Conservation (phyloP, 1,140 invertebrate species). For the Maconellicoccus hirsutus region DNA sequence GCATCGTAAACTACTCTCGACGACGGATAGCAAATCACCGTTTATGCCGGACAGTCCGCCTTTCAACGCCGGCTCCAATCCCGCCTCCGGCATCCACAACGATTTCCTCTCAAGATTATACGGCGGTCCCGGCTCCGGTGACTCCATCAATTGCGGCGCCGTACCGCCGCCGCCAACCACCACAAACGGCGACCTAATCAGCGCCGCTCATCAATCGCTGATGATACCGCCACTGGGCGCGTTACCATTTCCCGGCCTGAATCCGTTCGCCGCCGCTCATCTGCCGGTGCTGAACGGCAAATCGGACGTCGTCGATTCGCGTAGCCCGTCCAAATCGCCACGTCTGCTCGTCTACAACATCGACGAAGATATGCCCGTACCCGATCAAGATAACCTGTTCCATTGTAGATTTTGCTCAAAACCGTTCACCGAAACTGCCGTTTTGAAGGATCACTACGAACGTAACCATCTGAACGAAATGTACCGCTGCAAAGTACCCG, state of each 20-base stretch:
- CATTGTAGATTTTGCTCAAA: slow-evolving; percentile 53
- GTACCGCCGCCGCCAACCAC: slow-evolving; percentile 31
- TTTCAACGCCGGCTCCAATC: slow-evolving; percentile 50
- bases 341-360: slow-evolving; percentile 37
- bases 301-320: slow-evolving; percentile 19
- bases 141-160: slow-evolving; percentile 34
- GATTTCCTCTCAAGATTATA: slow-evolving; percentile 73
- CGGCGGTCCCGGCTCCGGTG: slow-evolving; percentile 33
- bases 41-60: slow-evolving; percentile 35
- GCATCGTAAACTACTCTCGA: slow-evolving; percentile 75
- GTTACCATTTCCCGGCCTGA: slow-evolving; percentile 27
- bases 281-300: slow-evolving; percentile 27
- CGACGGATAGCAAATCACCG: slow-evolving; percentile 38
- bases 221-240: background rate
- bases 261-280: slow-evolving; percentile 29
- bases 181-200: background rate
- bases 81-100: slow-evolving; percentile 40
- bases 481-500: slow-evolving; percentile 64
- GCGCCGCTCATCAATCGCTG: background rate
- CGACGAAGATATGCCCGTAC: slow-evolving; percentile 42
- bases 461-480: slow-evolving; percentile 55
- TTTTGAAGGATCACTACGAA: slow-evolving; percentile 54
- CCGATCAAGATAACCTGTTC: slow-evolving; percentile 44
- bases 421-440: slow-evolving; percentile 43
- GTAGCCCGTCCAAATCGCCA: slow-evolving; percentile 31